Evolutionary conservation across 2,888 invertebrate species (phyloP).

Genomic region (Ptychoptera albimana): DNA sequence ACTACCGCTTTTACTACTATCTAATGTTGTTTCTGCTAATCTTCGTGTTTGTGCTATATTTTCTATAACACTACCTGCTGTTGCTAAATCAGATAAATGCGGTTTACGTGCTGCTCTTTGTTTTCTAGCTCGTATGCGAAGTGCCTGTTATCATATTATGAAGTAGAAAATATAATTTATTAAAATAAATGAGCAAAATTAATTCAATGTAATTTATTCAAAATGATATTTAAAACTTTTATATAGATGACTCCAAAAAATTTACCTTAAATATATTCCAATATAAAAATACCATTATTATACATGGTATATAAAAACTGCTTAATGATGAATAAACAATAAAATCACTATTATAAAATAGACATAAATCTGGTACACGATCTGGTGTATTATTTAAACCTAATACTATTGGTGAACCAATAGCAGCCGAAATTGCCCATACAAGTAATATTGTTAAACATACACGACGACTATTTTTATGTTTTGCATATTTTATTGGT

Average conservation of each 20-base stretch:
- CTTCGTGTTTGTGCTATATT: conserved; percentile 70
- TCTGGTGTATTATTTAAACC: conserved; percentile 90
- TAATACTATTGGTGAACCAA: conserved; percentile 90
- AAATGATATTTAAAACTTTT: too few species aligned
- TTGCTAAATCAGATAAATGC: conserved; percentile 50
- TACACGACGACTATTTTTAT: conserved; percentile 89
- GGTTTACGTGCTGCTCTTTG: conserved; percentile 67
- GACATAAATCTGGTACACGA: conserved; percentile 68
- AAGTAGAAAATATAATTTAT: conserved; percentile 2
- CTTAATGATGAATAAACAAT: conserved; percentile 95
- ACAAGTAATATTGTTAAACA: conserved; percentile 89
- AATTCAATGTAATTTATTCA: neutral
- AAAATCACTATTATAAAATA: conserved; percentile 96
- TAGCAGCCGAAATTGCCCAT: conserved; percentile 90
- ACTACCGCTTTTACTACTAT: conserved; percentile 20
- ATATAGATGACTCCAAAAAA: too few species aligned
- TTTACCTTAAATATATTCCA: conserved; percentile 92
- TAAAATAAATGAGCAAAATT: conserved; percentile 2
- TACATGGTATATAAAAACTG: conserved; percentile 97
- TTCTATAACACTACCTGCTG: conserved; percentile 71
- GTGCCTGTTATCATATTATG: conserved; percentile 40
- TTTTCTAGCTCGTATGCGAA: conserved; percentile 70
- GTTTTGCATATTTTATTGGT: conserved; percentile 97
- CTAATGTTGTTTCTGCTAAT: conserved; percentile 63
- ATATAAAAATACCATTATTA: conserved; percentile 96